A percentile compares a stretch with the other conserved stretches of the same genome.
Conservation (phyloP, 2,888 invertebrate species). For the Eustalomyia histrio region DNA sequence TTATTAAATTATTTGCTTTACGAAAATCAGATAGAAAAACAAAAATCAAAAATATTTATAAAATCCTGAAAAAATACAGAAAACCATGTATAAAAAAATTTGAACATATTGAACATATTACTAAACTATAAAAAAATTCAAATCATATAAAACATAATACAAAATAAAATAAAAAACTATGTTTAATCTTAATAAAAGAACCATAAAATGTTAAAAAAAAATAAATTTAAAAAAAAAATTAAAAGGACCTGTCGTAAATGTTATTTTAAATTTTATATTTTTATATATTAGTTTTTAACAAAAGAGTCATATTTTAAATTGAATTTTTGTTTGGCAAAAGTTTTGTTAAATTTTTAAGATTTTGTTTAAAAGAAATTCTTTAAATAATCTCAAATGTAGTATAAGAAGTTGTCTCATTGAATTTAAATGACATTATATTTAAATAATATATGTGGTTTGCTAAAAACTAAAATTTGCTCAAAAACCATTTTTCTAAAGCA, state of each 20-base stretch:
- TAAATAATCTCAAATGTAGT: no score
- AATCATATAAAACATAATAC: conserved; percentile 48
- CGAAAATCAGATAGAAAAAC: conserved; percentile 9
- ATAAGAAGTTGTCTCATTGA: no score
- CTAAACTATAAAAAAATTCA: conserved; percentile 25
- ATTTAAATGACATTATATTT: no score
- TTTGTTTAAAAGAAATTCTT: background rate
- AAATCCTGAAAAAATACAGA: conserved; percentile 59
- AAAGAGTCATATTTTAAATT: background rate
- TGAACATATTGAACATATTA: conserved; percentile 54
- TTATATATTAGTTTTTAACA: background rate
- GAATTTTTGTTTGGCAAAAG: background rate
- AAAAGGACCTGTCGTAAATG: background rate
- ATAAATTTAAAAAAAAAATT: background rate
- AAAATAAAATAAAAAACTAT: background rate
- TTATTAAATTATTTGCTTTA: conserved; percentile 49
- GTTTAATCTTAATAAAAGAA: conserved; percentile 44
- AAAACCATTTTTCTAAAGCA: no score
- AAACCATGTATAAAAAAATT: conserved; percentile 47
- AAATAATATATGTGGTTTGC: no score
- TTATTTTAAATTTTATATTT: conserved; percentile 5
- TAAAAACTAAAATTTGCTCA: no score
- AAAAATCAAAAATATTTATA: conserved; percentile 44
- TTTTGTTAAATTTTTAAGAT: background rate
- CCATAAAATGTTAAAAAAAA: conserved; percentile 5